Evolutionary conservation across 2,797 vertebrate species (phyloP).

Genomic region (Sardinella longiceps): DNA sequence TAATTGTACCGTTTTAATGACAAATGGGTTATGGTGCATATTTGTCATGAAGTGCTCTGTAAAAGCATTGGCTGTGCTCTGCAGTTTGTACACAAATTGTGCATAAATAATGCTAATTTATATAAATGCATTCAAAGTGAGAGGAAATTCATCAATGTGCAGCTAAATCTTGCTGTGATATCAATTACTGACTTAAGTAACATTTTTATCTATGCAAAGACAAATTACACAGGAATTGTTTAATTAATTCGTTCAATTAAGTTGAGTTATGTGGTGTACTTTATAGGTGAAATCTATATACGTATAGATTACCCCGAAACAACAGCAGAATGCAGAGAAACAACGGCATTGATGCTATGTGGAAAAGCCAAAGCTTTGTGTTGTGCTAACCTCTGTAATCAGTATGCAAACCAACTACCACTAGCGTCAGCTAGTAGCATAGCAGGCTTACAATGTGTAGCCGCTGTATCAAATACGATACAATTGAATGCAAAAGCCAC

Average conservation of each 20-base stretch:
- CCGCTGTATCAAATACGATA: no score
- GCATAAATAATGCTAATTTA: not conserved
- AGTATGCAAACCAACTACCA: no score
- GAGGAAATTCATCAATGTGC: not conserved
- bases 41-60: not conserved
- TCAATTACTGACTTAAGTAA: not conserved
- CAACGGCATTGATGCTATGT: no score
- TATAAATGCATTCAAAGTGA: not conserved
- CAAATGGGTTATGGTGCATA: conserved; percentile 11
- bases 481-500: no score
- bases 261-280: no score
- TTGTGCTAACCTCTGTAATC: no score
- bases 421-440: no score
- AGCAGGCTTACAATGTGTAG: no score
- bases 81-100: not conserved
- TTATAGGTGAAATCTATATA: no score
- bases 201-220: not conserved
- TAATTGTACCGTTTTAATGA: not conserved
- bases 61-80: not conserved
- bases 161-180: not conserved
- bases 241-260: not conserved
- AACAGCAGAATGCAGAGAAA: no score
- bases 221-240: not conserved
- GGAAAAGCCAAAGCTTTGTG: no score
- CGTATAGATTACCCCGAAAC: no score